Base-by-base conservation (phyloP, 2,113 vertebrate species). In the Nerophis ophidion region DNA sequence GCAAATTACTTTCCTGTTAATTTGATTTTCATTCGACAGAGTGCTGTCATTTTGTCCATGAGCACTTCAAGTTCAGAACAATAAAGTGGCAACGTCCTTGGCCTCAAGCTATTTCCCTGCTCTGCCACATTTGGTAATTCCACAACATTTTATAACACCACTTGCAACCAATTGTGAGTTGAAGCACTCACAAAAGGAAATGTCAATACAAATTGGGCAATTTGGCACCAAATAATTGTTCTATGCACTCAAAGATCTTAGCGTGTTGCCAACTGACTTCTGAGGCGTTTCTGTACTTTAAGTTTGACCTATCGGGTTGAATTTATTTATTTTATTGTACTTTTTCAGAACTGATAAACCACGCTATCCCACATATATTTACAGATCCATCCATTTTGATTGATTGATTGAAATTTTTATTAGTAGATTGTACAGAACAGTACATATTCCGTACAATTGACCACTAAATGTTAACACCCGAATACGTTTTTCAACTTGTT, bases 1-100 rank as follows among this genome's bases (percentile, higher is more conserved):
- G 76, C 26, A 26, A 63, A 71, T 56, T 15, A 63, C 73, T 82
- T 80, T 75, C 70, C 66, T 70, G 79, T 71, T 72, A 81, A 54
- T 82, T 81, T 66, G 52, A 72, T 77, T 73, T 76, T 42, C 17
- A 56, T 53, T 60, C 76, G 67, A 68, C 71, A 6, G 15, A 57
- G 44, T 13, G 42, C 62, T 50, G 50, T 77, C 35, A 74, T 77
- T 79, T 74, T 58, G 38, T 54, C 57, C 17, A 57, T 16, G 13
- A 66, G 64, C 50, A 58, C 62, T 64, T 73, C 38, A 48, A 68
- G 53, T 68, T 54, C 15, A 13, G 68, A 68, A 84, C 73, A 75
- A 73, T 74, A 56, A 76, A 80, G 66, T 60, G 68, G 73, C 65
- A 65, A 51, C 40, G 51, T 66, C 40, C 44, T 55, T 65, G 60